Percentiles rank a stretch among this genome's conserved stretches.
Conservation (phyloP, 2,797 vertebrate genomes). For the Centropyge bicolor region DNA sequence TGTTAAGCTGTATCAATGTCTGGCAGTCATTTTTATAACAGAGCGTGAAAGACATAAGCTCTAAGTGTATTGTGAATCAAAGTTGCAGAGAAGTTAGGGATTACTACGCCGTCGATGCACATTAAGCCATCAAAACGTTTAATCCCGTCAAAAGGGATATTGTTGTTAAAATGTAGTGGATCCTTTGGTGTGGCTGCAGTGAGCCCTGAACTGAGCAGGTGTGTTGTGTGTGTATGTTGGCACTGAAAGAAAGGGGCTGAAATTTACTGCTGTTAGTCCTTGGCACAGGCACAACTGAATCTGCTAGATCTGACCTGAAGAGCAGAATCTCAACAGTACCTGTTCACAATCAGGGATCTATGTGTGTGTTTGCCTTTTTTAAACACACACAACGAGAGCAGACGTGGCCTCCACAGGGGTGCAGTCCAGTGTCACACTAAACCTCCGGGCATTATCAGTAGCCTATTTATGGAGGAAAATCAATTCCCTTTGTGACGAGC, state of each 20-base stretch:
- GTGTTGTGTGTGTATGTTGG: slow-evolving; percentile 32
- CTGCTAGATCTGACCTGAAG: slow-evolving; percentile 40
- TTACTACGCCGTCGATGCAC: slow-evolving; percentile 9
- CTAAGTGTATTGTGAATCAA: slow-evolving; percentile 11
- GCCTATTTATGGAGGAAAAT: slow-evolving; percentile 74
- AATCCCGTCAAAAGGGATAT: background rate
- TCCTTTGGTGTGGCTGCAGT: background rate
- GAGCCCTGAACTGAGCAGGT: slow-evolving; percentile 29
- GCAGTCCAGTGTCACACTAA: slow-evolving; percentile 47
- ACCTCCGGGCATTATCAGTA: slow-evolving; percentile 74
- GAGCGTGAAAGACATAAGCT: slow-evolving; percentile 9
- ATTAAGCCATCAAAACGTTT: slow-evolving; percentile 16
- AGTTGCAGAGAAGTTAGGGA: slow-evolving; percentile 15
- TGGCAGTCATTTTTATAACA: slow-evolving; percentile 7
- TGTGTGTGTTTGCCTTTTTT: slow-evolving; percentile 26
- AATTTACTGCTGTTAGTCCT: slow-evolving; percentile 29
- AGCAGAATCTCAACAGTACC: slow-evolving; percentile 17
- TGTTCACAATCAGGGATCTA: background rate
- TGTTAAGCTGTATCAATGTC: slow-evolving; percentile 22
- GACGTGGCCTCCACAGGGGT: slow-evolving; percentile 35
- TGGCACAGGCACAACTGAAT: slow-evolving; percentile 32
- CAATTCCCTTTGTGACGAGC: slow-evolving; percentile 72
- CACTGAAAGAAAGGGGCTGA: slow-evolving; percentile 21
- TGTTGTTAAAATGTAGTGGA: background rate
- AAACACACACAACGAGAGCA: slow-evolving; percentile 25